Evolutionary conservation across 2,113 vertebrate genomes (phyloP).

Genomic region (Prunella himalayana): DNA sequence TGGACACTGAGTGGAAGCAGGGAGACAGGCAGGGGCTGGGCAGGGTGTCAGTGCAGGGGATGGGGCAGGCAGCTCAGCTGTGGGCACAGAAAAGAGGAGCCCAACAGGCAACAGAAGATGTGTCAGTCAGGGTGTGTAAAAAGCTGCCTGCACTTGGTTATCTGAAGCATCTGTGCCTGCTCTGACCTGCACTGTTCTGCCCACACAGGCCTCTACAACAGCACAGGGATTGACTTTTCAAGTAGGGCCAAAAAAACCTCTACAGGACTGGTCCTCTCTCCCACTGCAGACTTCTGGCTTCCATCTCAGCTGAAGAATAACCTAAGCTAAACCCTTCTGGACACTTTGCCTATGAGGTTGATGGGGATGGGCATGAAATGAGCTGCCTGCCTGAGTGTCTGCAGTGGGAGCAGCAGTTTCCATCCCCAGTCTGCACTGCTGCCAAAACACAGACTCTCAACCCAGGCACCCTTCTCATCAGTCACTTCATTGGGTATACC

Average conservation of each 20-base stretch:
- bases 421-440: background rate
- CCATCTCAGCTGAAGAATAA: background rate
- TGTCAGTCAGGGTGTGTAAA: background rate
- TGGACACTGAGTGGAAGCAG: background rate
- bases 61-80: background rate
- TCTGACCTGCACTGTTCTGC: background rate
- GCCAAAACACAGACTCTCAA: slow-evolving; percentile 22
- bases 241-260: fast-evolving
- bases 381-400: background rate
- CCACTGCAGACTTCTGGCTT: background rate
- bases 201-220: background rate
- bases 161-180: fast-evolving
- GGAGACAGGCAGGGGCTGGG: fast-evolving
- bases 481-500: slow-evolving; percentile 50
- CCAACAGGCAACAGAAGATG: fast-evolving
- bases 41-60: background rate
- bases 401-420: background rate
- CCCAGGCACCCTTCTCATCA: slow-evolving; percentile 53
- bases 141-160: fast-evolving
- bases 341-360: background rate
- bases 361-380: background rate
- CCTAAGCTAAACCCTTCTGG: background rate
- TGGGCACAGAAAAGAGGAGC: too few species aligned
- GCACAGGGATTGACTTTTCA: background rate
- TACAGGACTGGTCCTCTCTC: background rate